phyloP scores from a whole-genome alignment of 2,113 vertebrate genomes.

The Lophura nycthemera region DNA sequence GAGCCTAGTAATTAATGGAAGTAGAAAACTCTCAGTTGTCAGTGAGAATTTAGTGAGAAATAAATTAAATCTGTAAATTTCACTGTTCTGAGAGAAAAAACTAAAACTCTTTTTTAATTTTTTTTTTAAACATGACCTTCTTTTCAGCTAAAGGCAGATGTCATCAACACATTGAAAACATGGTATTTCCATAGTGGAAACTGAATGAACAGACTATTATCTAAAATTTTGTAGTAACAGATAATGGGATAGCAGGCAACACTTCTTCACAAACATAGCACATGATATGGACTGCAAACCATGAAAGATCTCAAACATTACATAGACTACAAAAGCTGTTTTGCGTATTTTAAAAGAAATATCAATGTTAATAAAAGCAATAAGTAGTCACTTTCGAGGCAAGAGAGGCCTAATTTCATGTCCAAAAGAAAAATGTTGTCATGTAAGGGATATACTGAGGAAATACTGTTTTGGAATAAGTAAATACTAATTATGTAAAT shows the following conservation, averaged over 20 bases:
- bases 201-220: neutral
- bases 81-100: neutral
- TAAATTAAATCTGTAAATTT: slow-evolving; percentile 8
- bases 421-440: neutral
- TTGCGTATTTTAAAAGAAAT: neutral
- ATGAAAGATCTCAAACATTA: neutral
- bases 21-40: neutral
- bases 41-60: neutral
- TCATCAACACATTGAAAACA: neutral
- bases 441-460: neutral
- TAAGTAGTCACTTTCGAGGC: neutral
- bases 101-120: neutral
- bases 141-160: neutral
- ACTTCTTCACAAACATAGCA: neutral
- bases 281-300: fast-evolving
- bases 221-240: neutral
- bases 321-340: neutral
- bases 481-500: neutral
- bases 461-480: neutral
- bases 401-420: neutral
- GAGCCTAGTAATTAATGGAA: neutral
- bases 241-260: neutral
- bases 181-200: neutral
- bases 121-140: fast-evolving
- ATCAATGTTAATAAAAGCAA: neutral